Conservation (phyloP, 2,113 vertebrate species). For the Ancistrus triradiatus region DNA sequence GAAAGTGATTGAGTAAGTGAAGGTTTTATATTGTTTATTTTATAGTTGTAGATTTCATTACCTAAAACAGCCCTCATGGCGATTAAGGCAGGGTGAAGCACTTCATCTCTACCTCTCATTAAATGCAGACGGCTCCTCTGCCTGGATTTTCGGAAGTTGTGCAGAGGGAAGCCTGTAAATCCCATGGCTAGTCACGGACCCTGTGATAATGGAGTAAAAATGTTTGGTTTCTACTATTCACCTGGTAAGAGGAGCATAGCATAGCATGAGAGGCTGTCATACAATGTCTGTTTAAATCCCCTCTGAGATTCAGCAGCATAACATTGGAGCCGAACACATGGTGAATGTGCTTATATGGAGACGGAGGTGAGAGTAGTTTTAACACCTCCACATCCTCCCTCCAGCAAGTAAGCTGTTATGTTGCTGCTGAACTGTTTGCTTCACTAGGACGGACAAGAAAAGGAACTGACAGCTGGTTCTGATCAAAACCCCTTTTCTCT, state of each 20-base stretch:
- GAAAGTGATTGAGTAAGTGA: too few relatives aligned
- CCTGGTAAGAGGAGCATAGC: slow-evolving; percentile 8
- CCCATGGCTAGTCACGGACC: too few relatives aligned
- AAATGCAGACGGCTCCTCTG: too few relatives aligned
- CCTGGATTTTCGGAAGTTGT: too few relatives aligned
- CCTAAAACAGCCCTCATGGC: too few relatives aligned
- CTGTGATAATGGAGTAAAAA: too few relatives aligned
- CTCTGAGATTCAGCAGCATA: neutral
- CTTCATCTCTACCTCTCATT: too few relatives aligned
- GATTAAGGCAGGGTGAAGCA: too few relatives aligned
- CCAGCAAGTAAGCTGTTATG: slow-evolving; percentile 42
- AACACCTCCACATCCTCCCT: slow-evolving; percentile 34
- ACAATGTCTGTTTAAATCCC: slow-evolving; percentile 2
- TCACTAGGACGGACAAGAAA: slow-evolving; percentile 52
- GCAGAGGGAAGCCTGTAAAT: neutral
- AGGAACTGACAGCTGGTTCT: slow-evolving; percentile 66
- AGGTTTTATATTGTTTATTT: too few relatives aligned
- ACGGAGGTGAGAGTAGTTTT: slow-evolving; percentile 47
- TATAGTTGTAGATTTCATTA: too few relatives aligned
- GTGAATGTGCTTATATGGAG: neutral
- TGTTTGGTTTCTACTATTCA: too few relatives aligned
- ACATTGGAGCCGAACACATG: neutral
- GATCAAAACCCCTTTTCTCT: slow-evolving; percentile 64
- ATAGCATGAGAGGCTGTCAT: slow-evolving; percentile 21
- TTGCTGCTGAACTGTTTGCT: slow-evolving; percentile 41